Evolutionary conservation across 2,888 invertebrate genomes (phyloP).

Genomic region (Chymomyza procnemis): DNA sequence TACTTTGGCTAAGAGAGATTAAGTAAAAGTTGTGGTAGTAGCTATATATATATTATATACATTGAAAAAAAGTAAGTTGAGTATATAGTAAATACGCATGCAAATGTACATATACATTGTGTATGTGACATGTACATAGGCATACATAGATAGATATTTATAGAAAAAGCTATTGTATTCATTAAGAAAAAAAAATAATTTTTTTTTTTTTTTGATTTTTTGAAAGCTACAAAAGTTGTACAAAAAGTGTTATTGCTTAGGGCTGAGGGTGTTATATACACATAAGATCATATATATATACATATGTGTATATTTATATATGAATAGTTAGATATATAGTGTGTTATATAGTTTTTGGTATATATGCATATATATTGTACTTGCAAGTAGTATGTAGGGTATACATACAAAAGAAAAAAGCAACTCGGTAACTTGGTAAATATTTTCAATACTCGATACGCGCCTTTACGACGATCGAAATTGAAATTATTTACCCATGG

Average conservation of each 20-base stretch:
- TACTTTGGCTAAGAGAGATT: background rate
- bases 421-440: slow-evolving; percentile 52
- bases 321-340: no score
- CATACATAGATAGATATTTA: slow-evolving; percentile 32
- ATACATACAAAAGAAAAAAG: slow-evolving; percentile 69
- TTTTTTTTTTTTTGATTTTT: background rate
- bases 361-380: slow-evolving; percentile 14
- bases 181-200: slow-evolving; percentile 17
- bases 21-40: background rate
- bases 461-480: slow-evolving; percentile 46
- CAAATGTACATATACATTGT: slow-evolving; percentile 6
- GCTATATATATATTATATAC: slow-evolving; percentile 24
- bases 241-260: slow-evolving; percentile 13
- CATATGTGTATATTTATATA: slow-evolving; percentile 1
- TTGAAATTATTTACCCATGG: slow-evolving; percentile 69
- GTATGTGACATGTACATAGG: slow-evolving; percentile 15
- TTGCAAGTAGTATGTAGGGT: slow-evolving; percentile 17
- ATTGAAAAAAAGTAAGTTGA: background rate
- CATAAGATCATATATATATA: slow-evolving; percentile 24
- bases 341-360: background rate
- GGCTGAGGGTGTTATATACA: slow-evolving; percentile 17
- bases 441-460: slow-evolving; percentile 66
- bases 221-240: slow-evolving; percentile 37
- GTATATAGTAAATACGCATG: background rate
- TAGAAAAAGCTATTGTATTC: slow-evolving; percentile 10